Percentiles rank a stretch among this genome's conserved stretches.
These are phyloP conservation scores for Tetrapedia diversipes DNA, from an alignment of 2,888 invertebrate species.

Conservation along the genomic window DNA sequence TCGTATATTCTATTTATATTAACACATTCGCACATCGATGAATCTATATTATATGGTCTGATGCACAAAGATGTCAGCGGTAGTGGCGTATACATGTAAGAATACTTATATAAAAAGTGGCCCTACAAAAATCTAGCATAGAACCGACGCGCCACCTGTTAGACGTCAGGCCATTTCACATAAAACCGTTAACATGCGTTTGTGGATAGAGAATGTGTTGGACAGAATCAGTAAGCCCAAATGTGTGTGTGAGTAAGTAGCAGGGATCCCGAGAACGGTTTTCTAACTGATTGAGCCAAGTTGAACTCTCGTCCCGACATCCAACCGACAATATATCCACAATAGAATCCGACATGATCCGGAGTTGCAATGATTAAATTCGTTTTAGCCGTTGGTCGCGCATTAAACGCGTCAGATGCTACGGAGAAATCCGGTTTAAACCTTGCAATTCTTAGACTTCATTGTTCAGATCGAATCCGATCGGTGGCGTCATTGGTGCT, in stretches of 20 bases:
- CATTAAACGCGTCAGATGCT: constrained; percentile 10
- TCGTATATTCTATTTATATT: no score
- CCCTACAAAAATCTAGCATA: no score
- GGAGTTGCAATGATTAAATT: constrained; percentile 57
- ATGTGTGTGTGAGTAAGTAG: background rate
- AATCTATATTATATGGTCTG: no score
- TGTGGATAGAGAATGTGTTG: no score
- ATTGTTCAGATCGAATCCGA: constrained; percentile 21
- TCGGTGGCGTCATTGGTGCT: constrained; percentile 12
- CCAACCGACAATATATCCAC: constrained; percentile 50
- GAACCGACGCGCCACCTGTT: no score
- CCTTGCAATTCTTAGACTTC: constrained; percentile 26
- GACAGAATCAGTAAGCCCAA: no score
- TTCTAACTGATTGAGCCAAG: constrained; percentile 60
- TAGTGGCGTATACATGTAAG: no score
- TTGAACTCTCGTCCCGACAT: constrained; percentile 45
- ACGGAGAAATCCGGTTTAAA: constrained; percentile 32
- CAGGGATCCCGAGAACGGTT: constrained; percentile 50
- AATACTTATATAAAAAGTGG: no score
- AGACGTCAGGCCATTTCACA: no score
- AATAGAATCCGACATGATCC: constrained; percentile 77
- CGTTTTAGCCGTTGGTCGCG: constrained; percentile 14
- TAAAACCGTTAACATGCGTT: no score
- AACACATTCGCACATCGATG: no score
- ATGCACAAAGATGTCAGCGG: no score